Evolutionary conservation across 2,888 invertebrate genomes (phyloP), one percentile per base, ranked within the genome.

Genomic region (Parnassius glacialis): DNA sequence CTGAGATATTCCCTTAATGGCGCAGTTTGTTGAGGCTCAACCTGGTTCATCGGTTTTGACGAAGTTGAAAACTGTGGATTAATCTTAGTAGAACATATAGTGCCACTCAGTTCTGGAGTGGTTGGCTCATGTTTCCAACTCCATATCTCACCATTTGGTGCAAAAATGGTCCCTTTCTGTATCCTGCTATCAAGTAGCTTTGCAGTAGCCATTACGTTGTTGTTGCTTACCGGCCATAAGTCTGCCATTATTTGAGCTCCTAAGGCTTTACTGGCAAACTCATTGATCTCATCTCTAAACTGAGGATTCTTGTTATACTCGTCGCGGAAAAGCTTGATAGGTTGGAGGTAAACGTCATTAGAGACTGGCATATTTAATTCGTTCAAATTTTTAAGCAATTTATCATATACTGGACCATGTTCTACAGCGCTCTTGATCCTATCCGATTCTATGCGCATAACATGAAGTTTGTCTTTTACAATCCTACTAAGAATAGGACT

Each of bases 331-430:
- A 89, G 79, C 68, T 92, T 92, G 10, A 94, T 89, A 1, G 94
- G 93, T 64, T 90, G 86, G 54, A 94, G 73, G 61, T 93, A 85
- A 16, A 92, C 91, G 70, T 93, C 93, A 69, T 89, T 85, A 3
- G 83, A 80, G 25, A 92, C 85, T 1, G 92, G 84, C 66, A 93
- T 88, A 65, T 92, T 92, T 59, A 93, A 84, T 50, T 92, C 92
- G 52, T 84, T 87, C 41, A 94, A 77, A 65, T 92, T 87, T 63
- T 91, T 92, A 62, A 93, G 87, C 5, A 94, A 78, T 68, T 92
- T 92, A 65, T 93, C 93, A 67, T 94, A 94, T 44, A 93, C 91
- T 0, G 93, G 93, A 0, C 93, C 93, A 73, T 94, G 93, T 71
- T 93, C 91, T 1, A 93, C 89, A 0, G 93, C 93, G 69, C 93